These are phyloP conservation scores for Caenorhabditis doughertyi DNA, from an alignment of 2,888 invertebrate genomes.

Conservation along the genomic window DNA sequence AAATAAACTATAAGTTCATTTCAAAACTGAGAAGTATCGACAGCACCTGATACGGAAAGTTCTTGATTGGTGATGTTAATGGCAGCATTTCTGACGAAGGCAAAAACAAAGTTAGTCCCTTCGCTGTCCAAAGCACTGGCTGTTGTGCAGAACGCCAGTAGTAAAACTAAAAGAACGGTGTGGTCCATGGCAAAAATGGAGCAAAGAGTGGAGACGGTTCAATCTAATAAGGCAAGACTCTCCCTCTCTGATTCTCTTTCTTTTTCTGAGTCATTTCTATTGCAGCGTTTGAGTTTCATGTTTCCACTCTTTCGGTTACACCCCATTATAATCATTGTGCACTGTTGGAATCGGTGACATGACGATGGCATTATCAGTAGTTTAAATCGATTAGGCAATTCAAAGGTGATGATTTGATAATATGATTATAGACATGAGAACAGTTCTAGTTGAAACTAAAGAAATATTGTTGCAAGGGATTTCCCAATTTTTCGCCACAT, in stretches of 20 bases:
- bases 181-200: conserved; percentile 19
- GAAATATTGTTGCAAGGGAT: too few relatives aligned
- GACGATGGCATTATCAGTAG: conserved; percentile 55
- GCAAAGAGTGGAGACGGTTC: conserved; percentile 38
- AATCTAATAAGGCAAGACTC: conserved; percentile 39
- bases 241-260: conserved; percentile 29
- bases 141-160: conserved; percentile 47
- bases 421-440: conserved; percentile 18
- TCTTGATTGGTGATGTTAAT: conserved; percentile 60
- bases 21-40: not conserved
- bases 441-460: too few relatives aligned
- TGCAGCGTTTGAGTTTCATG: conserved; percentile 35
- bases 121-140: conserved; percentile 63
- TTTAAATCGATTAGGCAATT: conserved; percentile 39
- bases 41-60: conserved; percentile 57
- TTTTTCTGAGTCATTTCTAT: not conserved
- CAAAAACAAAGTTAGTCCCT: conserved; percentile 65
- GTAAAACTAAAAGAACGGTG: conserved; percentile 48
- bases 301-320: conserved; percentile 52
- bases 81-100: conserved; percentile 65
- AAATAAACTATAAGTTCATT: too few relatives aligned
- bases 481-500: not conserved
- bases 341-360: conserved; percentile 59
- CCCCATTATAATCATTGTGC: conserved; percentile 54
- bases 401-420: conserved; percentile 38